Conservation (phyloP, 2,797 vertebrate genomes). For the Takifugu ocellatus region DNA sequence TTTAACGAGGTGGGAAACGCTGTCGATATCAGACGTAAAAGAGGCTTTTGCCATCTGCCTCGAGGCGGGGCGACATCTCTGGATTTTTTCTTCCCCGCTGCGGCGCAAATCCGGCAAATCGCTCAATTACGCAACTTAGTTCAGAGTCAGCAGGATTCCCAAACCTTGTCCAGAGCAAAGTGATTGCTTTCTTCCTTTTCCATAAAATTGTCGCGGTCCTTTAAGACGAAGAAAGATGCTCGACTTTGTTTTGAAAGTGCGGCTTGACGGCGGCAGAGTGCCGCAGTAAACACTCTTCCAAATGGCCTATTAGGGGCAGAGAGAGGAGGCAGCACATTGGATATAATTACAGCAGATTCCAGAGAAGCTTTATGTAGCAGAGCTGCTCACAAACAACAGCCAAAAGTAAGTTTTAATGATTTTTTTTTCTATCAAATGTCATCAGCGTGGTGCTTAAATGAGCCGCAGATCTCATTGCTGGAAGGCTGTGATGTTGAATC, state of each 20-base stretch:
- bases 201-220: background rate
- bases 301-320: slow-evolving; percentile 54
- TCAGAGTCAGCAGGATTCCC: slow-evolving; percentile 17
- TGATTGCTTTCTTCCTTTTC: background rate
- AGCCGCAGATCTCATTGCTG: background rate
- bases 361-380: slow-evolving; percentile 40
- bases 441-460: slow-evolving; percentile 41
- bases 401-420: slow-evolving; percentile 39
- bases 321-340: slow-evolving; percentile 51
- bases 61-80: slow-evolving; percentile 7
- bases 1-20: slow-evolving; percentile 69
- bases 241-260: slow-evolving; percentile 21
- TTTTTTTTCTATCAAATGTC: slow-evolving; percentile 33
- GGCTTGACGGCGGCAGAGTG: slow-evolving; percentile 45
- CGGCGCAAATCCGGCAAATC: slow-evolving; percentile 37
- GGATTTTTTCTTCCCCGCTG: slow-evolving; percentile 32
- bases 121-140: slow-evolving; percentile 22
- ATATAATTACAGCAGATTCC: slow-evolving; percentile 53
- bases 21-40: slow-evolving; percentile 58
- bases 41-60: slow-evolving; percentile 21
- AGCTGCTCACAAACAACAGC: slow-evolving; percentile 39
- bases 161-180: slow-evolving; percentile 3
- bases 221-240: slow-evolving; percentile 22
- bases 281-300: slow-evolving; percentile 49
- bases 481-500: slow-evolving; percentile 13